Percentiles rank a stretch among this genome's conserved stretches.
Conservation (phyloP, 2,888 invertebrate genomes). For the Drosophila suboccidentalis region DNA sequence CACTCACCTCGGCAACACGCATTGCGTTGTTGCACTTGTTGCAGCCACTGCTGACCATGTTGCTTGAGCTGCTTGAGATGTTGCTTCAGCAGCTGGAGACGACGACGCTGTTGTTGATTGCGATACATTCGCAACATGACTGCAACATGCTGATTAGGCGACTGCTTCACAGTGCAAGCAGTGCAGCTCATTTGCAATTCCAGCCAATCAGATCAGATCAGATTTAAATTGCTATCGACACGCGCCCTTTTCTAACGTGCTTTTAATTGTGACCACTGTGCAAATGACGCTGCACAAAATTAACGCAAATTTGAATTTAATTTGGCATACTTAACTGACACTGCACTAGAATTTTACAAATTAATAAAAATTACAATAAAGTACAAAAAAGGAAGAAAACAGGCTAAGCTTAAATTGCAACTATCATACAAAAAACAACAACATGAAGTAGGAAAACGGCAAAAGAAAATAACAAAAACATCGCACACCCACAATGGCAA, state of each 20-base stretch:
- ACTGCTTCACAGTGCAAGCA: not conserved
- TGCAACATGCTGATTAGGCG: not conserved
- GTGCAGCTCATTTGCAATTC: not conserved
- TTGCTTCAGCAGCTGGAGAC: constrained; percentile 6
- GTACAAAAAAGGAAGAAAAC: not conserved
- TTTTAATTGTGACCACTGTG: constrained; percentile 27
- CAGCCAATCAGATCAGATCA: not conserved
- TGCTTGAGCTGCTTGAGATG: constrained; percentile 12
- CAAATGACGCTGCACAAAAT: not conserved
- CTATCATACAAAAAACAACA: not conserved
- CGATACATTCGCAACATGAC: constrained; percentile 35
- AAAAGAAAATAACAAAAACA: not conserved
- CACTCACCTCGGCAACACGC: constrained; percentile 11
- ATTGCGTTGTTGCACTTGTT: constrained; percentile 15
- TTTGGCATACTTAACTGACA: not conserved
- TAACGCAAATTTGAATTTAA: not conserved
- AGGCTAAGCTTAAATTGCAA: not conserved
- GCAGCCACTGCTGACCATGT: constrained; percentile 3
- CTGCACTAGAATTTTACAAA: not conserved
- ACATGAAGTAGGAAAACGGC: not conserved
- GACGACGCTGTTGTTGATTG: not conserved
- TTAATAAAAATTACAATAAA: not conserved
- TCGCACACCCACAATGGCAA: constrained; percentile 3
- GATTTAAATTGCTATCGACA: constrained; percentile 14
- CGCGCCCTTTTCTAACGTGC: constrained; percentile 29